Evolutionary conservation across 2,113 vertebrate genomes (phyloP).

Genomic region (Urocolius indicus): DNA sequence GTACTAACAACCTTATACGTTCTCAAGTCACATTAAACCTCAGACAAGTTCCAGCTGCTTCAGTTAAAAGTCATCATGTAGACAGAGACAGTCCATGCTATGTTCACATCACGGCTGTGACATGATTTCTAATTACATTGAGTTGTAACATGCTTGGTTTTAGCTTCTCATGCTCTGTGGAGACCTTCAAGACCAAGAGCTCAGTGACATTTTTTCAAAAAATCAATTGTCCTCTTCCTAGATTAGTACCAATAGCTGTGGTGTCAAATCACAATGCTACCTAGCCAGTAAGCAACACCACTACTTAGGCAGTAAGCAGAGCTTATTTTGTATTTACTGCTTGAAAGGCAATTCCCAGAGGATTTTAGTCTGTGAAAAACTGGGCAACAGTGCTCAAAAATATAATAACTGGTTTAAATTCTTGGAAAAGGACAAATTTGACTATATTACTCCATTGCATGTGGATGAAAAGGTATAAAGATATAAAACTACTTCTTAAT

Average conservation of each 20-base stretch:
- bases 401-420: background rate
- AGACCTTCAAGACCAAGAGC: background rate
- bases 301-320: background rate
- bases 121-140: background rate
- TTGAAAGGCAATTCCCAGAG: slow-evolving; percentile 4
- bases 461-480: slow-evolving; percentile 10
- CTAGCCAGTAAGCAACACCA: background rate
- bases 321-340: background rate
- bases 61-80: background rate
- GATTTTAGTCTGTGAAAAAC: background rate
- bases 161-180: background rate
- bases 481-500: slow-evolving; percentile 22
- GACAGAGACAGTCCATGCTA: background rate
- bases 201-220: background rate
- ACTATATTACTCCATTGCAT: slow-evolving; percentile 4
- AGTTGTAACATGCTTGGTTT: background rate
- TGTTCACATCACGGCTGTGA: background rate
- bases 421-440: slow-evolving; percentile 22
- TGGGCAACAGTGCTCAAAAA: background rate
- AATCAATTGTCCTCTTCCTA: background rate
- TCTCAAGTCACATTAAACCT: background rate
- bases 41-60: background rate
- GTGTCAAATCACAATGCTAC: background rate
- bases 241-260: background rate
- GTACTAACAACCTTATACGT: background rate